Base-by-base conservation (phyloP, 1,140 invertebrate species). In the Leptonema lineaticorne region DNA sequence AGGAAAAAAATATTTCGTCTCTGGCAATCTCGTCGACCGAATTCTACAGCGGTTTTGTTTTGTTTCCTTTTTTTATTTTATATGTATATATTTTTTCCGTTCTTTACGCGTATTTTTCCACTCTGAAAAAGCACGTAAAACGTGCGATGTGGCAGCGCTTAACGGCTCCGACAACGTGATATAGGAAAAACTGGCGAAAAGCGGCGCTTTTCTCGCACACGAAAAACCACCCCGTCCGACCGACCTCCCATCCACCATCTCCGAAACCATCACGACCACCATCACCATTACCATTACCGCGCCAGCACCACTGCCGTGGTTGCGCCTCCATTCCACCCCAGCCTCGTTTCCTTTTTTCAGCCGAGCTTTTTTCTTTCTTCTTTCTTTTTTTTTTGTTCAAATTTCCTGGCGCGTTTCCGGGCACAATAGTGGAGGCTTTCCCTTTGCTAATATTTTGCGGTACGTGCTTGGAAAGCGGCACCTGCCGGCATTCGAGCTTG, bases 361-460 rank as follows among this genome's bases (percentile, higher is more conserved):
- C 37, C 11, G 37, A 9, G 11, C 11, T 45, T 45, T 45, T 22
- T 50, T 50, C 57, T 20, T 57, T 46, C 27, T 24, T 16, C 3
- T 53, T 53, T 18, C 57, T 20, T 48, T 60, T 18, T 24, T 67
- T 67, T 67, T 59, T 58, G 48, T 58, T 53, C 30, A 56, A 64
- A 64, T 64, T 64, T 56, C 53, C 33, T 41, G 48, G 64, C 64
- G 53, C 24, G 33, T 60, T 68, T 68, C 58, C 57, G 56, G 58
- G 24, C 18, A 58, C 64, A 58, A 66, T 56, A 30, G 64, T 28
- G 50, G 18, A 26, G 64, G 64, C 29, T 57, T 64, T 64, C 62
- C 62, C 59, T 57, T 24, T 37, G 67, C 58, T 68, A 68, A 68
- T 68, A 68, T 68, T 68, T 68, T 62, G 57, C 59, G 65, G 65